A percentile compares a stretch with the other conserved stretches of the same genome.
phyloP scores from a whole-genome alignment of 1,140 invertebrate genomes.

The Leptoteleia sp. region DNA sequence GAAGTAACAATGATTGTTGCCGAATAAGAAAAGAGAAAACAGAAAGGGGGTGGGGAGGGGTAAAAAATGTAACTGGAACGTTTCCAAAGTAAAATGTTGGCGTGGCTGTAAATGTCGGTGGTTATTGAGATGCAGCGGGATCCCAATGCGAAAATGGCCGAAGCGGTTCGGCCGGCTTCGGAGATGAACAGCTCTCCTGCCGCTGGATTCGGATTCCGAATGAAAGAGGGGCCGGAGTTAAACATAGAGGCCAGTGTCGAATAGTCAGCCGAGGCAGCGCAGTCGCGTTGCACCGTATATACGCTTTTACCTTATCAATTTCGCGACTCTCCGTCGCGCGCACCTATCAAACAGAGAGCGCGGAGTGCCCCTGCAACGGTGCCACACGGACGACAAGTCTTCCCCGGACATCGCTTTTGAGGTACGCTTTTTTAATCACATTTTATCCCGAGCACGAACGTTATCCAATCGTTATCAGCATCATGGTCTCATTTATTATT shows the following conservation, averaged over 20 bases:
- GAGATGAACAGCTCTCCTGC: conserved; percentile 44
- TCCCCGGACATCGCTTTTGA: conserved; percentile 48
- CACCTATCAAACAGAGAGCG: conserved; percentile 56
- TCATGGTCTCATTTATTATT: too few species aligned
- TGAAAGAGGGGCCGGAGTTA: conserved; percentile 51
- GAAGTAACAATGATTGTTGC: conserved; percentile 17
- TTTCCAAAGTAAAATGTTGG: conserved; percentile 56
- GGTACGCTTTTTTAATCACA: conserved; percentile 58
- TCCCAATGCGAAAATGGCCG: conserved; percentile 46
- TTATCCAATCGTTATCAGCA: too few species aligned
- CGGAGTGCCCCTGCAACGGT: conserved; percentile 60
- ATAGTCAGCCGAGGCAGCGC: conserved; percentile 62
- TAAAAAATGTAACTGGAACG: conserved; percentile 49
- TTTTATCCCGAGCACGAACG: too few species aligned
- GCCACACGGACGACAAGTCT: conserved; percentile 55
- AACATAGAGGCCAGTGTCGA: conserved; percentile 49
- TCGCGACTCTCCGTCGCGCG: conserved; percentile 62
- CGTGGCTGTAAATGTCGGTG: conserved; percentile 45
- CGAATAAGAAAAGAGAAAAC: too few species aligned
- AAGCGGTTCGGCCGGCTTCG: conserved; percentile 50
- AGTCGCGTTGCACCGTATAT: conserved; percentile 63
- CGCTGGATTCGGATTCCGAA: conserved; percentile 44
- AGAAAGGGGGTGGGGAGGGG: too few species aligned
- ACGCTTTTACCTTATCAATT: conserved; percentile 64
- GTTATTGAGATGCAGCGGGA: conserved; percentile 48